These are phyloP conservation scores for Oxystoma pomonae DNA, from an alignment of 2,888 invertebrate genomes.

Conservation along the genomic window DNA sequence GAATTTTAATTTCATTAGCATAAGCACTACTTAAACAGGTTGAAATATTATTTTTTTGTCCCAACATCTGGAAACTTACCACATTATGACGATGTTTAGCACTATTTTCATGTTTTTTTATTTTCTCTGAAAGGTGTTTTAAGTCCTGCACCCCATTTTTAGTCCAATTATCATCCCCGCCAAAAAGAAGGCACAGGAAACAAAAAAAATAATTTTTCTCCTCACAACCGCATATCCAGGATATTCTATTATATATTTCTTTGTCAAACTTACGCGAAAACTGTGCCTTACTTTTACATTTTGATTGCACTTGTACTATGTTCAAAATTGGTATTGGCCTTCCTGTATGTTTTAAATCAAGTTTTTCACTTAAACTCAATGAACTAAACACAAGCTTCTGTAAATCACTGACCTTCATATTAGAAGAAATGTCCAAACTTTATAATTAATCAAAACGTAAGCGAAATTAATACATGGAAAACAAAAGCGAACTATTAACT, in stretches of 20 bases:
- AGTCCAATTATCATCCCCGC: constrained; percentile 7
- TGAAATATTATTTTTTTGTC: constrained; percentile 15
- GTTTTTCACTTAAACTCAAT: constrained; percentile 2
- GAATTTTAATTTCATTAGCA: constrained; percentile 9
- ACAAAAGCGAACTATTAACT: too few species aligned
- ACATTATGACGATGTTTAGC: constrained; percentile 7
- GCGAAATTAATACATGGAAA: too few species aligned
- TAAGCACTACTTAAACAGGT: constrained; percentile 10
- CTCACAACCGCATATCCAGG: constrained; percentile 14
- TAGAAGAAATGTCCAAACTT: too few species aligned
- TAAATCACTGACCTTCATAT: background rate
- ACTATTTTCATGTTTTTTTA: constrained; percentile 10
- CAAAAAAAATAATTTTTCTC: constrained; percentile 8
- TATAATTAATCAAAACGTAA: too few species aligned
- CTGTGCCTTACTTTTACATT: background rate
- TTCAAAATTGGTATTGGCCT: constrained; percentile 1
- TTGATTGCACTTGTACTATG: background rate
- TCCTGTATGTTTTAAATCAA: background rate
- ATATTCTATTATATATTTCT: constrained; percentile 6
- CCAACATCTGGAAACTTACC: constrained; percentile 12
- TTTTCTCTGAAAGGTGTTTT: constrained; percentile 5
- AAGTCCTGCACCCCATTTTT: constrained; percentile 9
- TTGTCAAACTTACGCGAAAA: constrained; percentile 10
- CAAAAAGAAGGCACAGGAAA: constrained; percentile 15
- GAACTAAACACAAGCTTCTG: background rate